Evolutionary conservation across 2,888 invertebrate species (phyloP).

Genomic region (Monoplex corrugatus): DNA sequence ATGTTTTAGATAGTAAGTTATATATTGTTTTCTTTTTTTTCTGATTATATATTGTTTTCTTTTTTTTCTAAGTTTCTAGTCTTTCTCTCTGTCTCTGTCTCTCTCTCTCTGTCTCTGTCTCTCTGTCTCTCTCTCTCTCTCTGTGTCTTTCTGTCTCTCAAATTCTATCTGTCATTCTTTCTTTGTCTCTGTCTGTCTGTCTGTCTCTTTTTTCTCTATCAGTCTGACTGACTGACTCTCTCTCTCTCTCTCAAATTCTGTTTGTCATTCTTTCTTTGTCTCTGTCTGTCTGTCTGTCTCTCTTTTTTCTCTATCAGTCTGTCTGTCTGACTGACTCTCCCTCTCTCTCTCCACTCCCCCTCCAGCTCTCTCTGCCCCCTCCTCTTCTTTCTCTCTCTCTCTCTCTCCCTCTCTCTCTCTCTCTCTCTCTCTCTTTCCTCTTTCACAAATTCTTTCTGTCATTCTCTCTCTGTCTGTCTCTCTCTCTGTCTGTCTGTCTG

Average conservation of each 20-base stretch:
- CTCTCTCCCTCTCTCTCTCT: neutral
- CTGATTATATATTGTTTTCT: too few relatives aligned
- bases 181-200: slow-evolving; percentile 19
- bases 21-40: too few relatives aligned
- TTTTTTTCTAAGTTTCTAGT: too few relatives aligned
- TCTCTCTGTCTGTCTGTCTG: neutral
- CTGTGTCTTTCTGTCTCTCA: neutral
- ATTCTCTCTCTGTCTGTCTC: neutral
- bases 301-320: slow-evolving; percentile 19
- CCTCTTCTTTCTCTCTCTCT: too few relatives aligned
- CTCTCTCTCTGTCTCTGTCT: slow-evolving; percentile 31
- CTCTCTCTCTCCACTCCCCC: slow-evolving; percentile 2
- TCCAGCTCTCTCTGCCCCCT: neutral
- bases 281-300: neutral
- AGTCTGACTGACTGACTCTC: too few relatives aligned
- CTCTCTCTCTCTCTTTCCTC: neutral
- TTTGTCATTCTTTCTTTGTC: too few relatives aligned
- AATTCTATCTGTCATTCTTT: neutral
- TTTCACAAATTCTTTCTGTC: neutral
- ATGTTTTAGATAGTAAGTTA: too few relatives aligned
- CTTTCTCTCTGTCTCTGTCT: neutral
- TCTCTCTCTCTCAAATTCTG: neutral
- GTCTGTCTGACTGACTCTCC: neutral
- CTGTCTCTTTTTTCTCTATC: too few relatives aligned
- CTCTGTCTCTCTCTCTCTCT: slow-evolving; percentile 2